Percentiles rank a stretch among this genome's conserved stretches.
Conservation (phyloP, 2,113 vertebrate genomes). For the Alectura lathami region DNA sequence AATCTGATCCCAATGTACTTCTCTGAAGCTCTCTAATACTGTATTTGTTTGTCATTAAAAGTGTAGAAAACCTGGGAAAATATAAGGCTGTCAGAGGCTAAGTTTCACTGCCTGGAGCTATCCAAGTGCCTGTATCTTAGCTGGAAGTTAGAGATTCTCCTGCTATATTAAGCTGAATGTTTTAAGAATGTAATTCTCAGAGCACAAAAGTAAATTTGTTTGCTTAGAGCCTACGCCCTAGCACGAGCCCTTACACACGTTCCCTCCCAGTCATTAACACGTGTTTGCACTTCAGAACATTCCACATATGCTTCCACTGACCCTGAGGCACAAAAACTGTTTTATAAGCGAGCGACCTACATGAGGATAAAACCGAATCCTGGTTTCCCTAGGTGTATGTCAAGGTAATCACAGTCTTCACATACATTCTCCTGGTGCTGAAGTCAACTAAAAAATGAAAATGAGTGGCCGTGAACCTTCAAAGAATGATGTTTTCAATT, state of each 20-base stretch:
- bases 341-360: neutral
- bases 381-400: neutral
- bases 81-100: neutral
- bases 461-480: neutral
- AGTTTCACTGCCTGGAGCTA: neutral
- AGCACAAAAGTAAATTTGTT: neutral
- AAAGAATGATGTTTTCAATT: neutral
- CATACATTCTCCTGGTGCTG: neutral
- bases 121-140: neutral
- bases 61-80: conserved; percentile 2
- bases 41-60: neutral
- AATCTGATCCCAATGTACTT: neutral
- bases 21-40: neutral
- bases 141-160: neutral
- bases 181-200: neutral
- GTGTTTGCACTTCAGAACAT: neutral
- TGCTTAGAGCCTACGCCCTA: neutral
- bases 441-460: neutral
- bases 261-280: neutral
- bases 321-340: neutral
- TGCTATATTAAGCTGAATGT: neutral
- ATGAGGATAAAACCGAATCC: neutral
- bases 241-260: neutral
- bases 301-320: neutral
- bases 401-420: neutral